Evolutionary conservation across 2,113 vertebrate species (phyloP).

Genomic region (Brienomyrus brachyistius): DNA sequence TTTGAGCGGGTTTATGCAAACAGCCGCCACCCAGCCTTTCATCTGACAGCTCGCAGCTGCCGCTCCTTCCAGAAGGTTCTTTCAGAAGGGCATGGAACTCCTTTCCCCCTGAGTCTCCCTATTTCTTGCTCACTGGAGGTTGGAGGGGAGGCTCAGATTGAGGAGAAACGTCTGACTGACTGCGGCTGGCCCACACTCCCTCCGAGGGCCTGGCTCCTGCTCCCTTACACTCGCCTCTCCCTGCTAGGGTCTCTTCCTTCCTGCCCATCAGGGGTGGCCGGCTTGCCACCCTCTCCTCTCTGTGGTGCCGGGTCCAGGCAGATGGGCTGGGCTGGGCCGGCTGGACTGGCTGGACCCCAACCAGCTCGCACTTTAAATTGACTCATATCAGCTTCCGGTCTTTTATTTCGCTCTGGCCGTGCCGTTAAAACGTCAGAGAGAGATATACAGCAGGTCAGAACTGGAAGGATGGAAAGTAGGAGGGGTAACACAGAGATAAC

Average conservation of each 20-base stretch:
- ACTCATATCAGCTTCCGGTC: slow-evolving; percentile 10
- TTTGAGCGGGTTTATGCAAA: slow-evolving; percentile 42
- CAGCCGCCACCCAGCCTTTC: slow-evolving; percentile 44
- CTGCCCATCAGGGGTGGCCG: not conserved
- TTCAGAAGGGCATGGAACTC: not conserved
- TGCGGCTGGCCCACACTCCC: not conserved
- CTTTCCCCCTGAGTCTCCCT: not conserved
- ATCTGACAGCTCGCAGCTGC: slow-evolving; percentile 38
- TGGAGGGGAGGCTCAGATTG: not conserved
- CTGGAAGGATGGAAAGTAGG: not conserved
- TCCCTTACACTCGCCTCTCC: not conserved
- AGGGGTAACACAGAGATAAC: slow-evolving; percentile 1
- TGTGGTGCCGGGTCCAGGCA: not conserved
- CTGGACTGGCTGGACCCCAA: not conserved
- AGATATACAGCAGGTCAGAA: slow-evolving; percentile 14
- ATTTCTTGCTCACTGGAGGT: not conserved
- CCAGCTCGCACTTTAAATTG: not conserved
- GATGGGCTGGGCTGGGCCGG: not conserved
- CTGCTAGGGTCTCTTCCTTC: not conserved
- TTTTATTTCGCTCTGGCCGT: slow-evolving; percentile 23
- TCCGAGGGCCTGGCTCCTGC: not conserved
- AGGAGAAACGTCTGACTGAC: not conserved
- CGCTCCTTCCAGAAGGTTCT: slow-evolving; percentile 42
- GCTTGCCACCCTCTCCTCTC: not conserved
- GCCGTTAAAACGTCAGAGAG: slow-evolving; percentile 14